Evolutionary conservation across 2,888 invertebrate species (phyloP), one percentile per base, ranked within the genome.

Genomic region (Melanargia galathea): DNA sequence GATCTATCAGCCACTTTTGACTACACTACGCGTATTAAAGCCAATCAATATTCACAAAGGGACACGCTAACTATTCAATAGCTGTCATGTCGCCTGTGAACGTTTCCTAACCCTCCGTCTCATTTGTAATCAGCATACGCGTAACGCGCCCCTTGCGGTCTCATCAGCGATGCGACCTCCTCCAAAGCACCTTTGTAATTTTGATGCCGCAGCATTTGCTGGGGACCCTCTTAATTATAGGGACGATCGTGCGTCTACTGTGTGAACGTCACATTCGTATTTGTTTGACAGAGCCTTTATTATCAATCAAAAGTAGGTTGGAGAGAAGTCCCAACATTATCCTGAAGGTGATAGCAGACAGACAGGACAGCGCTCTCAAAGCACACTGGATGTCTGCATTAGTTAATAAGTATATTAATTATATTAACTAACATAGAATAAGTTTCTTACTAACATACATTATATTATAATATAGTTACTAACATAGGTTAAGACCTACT

Each of bases 151-250:
- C 75, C 72, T 73, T 75, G 78, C 66, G 76, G 77, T 77, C 78
- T 79, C 80, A 82, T 82, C 77, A 73, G 67, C 70, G 73, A 78
- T 75, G 77, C 76, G 72, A 73, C 71, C 66, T 74, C 73, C 73
- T 69, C 74, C 67, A 70, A 70, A 73, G 61, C 75, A 78, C 81
- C 79, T 81, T 79, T 82, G 81, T 80, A 77, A 82, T 79, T 81
- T 75, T 73, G 78, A 79, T 73, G 63, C 60, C 68, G 70, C 76
- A 70, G 71, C 73, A 65, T 72, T 70, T 64, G 60, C 64, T 62
- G 63, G 66, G 65, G 60, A 57, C 73, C 74, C 71, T 72, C 74
- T 75, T 81, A 78, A 81, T 81, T 79, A 79, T 74, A 73, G 73
- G 69, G 68, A 65, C 73, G 69, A 80, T 80, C 75, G 78, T 68